A percentile compares a stretch with the other conserved stretches of the same genome.
phyloP scores from a whole-genome alignment of 1,140 invertebrate species.

The Apis florea region DNA sequence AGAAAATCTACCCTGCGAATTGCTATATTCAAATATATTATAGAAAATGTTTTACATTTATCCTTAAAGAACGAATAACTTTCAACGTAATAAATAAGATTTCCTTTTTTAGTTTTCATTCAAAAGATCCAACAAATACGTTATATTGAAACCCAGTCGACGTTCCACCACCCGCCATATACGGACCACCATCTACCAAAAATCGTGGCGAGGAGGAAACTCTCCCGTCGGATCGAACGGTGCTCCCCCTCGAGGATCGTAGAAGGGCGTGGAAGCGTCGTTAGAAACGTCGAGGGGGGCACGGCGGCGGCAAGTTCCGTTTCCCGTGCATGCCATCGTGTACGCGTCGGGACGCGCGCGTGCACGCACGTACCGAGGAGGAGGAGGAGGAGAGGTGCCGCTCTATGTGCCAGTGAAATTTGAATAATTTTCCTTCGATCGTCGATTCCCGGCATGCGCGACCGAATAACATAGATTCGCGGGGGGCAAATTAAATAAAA shows the following conservation, averaged over 20 bases:
- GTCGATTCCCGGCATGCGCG: constrained; percentile 77
- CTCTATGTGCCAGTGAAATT: constrained; percentile 77
- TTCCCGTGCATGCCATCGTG: constrained; percentile 65
- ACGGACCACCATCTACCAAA: neutral
- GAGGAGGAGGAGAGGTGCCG: constrained; percentile 32
- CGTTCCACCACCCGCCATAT: too few species aligned
- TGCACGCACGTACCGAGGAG: constrained; percentile 26
- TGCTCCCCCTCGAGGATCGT: too few species aligned
- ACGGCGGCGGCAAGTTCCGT: constrained; percentile 66
- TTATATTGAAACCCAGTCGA: too few species aligned
- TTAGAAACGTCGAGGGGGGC: constrained; percentile 75
- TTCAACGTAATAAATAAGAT: too few species aligned
- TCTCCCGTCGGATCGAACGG: constrained; percentile 25
- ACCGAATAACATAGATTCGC: constrained; percentile 81
- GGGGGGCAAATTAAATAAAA: constrained; percentile 80
- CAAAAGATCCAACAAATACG: too few species aligned
- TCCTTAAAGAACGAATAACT: too few species aligned
- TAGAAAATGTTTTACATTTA: too few species aligned
- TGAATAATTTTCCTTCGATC: constrained; percentile 80
- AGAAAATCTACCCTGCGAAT: too few species aligned
- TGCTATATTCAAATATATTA: too few species aligned
- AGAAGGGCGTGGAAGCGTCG: constrained; percentile 75
- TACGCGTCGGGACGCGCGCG: constrained; percentile 31
- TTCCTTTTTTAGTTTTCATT: too few species aligned
- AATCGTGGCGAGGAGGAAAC: neutral